Evolutionary conservation across 2,888 invertebrate genomes (phyloP).

Genomic region (Macrosoma leucophasiata): DNA sequence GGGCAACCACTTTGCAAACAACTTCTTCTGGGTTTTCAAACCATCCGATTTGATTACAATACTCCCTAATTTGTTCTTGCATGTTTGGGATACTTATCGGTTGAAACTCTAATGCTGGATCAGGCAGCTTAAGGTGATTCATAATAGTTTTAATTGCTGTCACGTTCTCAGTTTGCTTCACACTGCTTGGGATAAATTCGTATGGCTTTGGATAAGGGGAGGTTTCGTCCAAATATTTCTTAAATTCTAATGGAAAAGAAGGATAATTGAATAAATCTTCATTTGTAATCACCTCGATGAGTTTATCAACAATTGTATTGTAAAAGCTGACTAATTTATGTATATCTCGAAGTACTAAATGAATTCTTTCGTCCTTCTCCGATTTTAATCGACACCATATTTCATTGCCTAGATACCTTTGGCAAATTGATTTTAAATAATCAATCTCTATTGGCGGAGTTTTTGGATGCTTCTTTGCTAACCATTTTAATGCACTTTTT

Average conservation of each 20-base stretch:
- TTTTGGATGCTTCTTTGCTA: constrained; percentile 65
- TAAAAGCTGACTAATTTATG: constrained; percentile 77
- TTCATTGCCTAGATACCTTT: constrained; percentile 76
- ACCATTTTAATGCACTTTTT: constrained; percentile 62
- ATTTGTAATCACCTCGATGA: constrained; percentile 77
- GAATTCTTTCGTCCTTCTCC: constrained; percentile 51
- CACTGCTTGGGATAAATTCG: constrained; percentile 80
- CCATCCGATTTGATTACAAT: constrained; percentile 68
- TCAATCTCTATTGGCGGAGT: constrained; percentile 76
- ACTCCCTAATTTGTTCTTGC: constrained; percentile 62
- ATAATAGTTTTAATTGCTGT: constrained; percentile 68
- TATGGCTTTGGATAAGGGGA: constrained; percentile 77
- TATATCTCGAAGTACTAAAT: constrained; percentile 69
- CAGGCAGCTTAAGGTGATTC: constrained; percentile 72
- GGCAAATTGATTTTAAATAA: constrained; percentile 70
- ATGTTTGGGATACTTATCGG: constrained; percentile 54
- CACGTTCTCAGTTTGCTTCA: constrained; percentile 70
- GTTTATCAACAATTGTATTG: constrained; percentile 79
- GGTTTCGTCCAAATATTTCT: constrained; percentile 61
- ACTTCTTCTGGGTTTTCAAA: constrained; percentile 63
- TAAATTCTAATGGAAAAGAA: constrained; percentile 80
- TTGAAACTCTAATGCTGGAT: constrained; percentile 57
- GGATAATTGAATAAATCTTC: constrained; percentile 75
- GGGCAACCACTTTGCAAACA: constrained; percentile 66
- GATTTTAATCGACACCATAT: constrained; percentile 75